Base-by-base conservation (phyloP, 1,140 invertebrate genomes). In the Berghia stephanieae region DNA sequence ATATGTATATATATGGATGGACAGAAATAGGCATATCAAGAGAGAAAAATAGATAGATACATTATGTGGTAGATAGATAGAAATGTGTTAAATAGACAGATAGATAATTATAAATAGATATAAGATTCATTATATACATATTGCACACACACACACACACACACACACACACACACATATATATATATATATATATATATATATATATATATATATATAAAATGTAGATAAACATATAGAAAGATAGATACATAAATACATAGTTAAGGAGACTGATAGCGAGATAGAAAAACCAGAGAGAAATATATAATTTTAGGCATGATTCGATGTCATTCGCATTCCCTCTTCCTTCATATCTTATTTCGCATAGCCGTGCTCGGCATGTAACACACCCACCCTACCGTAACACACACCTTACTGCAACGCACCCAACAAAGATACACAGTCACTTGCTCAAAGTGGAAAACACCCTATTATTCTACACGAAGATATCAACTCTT, bases 141-240 rank as follows among this genome's bases (percentile, higher is more conserved):
- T 18, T n/a, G 57, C 13, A 24, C 52, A 70, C 49, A 36, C 34
- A 10, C 6, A 24, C 42, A 31, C 18, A 78, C 4, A 78, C 10
- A 78, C n/a, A 72, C 2, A 73, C 13, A n/a, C 27, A 27, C 16
- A 60, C 21, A 69, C 36, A 38, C 40, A 42, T 60, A 60, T 60
- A 60, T 60, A 60, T 60, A 60, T 60, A 60, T 57, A 18, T 57
- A 57, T 57, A 18, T 57, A 57, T 57, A 18, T 57, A 57, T 57
- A 21, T 60, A 31, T 60, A 31, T 60, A 21, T 60, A 18, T 18
- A 57, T 57, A 3, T 18, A 16, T 57, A 6, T 24, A 16, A 60
- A 60, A 4, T 8, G 4, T 31, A 5, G n/a, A 31, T 21, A 60
- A 60, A 60, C 24, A n/a, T 21, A 8, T 21, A n/a, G 21, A 60